Base-by-base conservation (phyloP, 2,797 vertebrate genomes). In the Poeciliopsis turneri region DNA sequence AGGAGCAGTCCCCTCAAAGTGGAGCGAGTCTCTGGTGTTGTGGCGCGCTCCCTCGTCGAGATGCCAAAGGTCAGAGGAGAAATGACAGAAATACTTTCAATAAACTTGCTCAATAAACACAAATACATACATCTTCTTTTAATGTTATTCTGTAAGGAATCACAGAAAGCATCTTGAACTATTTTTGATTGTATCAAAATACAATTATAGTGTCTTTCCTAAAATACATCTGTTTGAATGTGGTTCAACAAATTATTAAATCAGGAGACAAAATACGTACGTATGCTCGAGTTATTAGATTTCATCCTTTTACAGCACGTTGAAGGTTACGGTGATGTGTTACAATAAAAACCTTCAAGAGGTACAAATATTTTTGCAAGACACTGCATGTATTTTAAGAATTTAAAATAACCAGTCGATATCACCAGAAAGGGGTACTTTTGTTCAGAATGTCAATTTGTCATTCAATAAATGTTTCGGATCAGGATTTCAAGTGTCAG, bases 1-100 rank as follows among this genome's bases (percentile, higher is more conserved):
- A 96, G 96, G 89, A 95, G 93, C 80, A 97, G 93, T 1, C 92
- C 95, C 85, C 95, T 95, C 79, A 96, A 95, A 9, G 94, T 96
- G 82, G 95, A 96, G 92, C 94, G 93, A 0, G 94, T 97, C 47
- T 95, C 94, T 45, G 96, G 94, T 68, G 77, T 97, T 87, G 96
- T 97, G 86, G 90, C 92, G 45, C 87, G 78, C 70, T 95, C 93
- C 5, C 94, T 82, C 81, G 91, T 97, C 23, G 87, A 95, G 53
- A 79, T 94, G 79, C 95, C 96, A 79, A 94, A 97, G 96, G 97
- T 97, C 88, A 95, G 95, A 92, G 28, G 69, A 51, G 66, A 45
- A 46, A 77, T 78, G 75, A 23, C 61, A 66, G 64, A n/a, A 59
- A n/a, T 0, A 78, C 4, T 51, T 25, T 4, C 0, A 23, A 47